phyloP scores from a whole-genome alignment of 2,113 vertebrate species.

The Rhagologus leucostigma region DNA sequence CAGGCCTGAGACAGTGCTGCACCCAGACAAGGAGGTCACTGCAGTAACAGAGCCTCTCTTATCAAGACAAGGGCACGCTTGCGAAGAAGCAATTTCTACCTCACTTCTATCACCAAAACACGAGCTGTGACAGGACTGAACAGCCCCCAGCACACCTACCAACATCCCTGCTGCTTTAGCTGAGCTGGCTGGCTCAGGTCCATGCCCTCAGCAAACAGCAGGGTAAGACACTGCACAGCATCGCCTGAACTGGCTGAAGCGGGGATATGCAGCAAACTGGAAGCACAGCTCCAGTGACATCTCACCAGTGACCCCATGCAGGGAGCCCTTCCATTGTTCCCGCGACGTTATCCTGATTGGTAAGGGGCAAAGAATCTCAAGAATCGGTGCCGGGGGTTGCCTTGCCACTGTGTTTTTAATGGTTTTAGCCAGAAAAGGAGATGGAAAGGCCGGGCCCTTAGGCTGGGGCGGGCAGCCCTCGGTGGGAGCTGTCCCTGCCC shows the following conservation, averaged over 20 bases:
- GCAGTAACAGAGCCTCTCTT: background rate
- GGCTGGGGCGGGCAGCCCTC: background rate
- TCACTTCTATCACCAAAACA: background rate
- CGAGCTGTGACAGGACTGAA: background rate
- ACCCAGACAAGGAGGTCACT: too few relatives aligned
- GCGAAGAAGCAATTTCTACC: background rate
- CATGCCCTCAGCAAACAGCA: background rate
- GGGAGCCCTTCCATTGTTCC: background rate
- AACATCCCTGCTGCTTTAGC: background rate
- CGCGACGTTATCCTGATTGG: background rate
- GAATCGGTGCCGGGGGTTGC: background rate
- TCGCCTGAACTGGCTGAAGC: background rate
- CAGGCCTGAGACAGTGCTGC: background rate
- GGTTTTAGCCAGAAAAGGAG: background rate
- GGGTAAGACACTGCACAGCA: background rate
- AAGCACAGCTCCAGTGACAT: background rate
- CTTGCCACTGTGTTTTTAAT: background rate
- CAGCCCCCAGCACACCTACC: background rate
- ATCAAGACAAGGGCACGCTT: background rate
- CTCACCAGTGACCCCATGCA: background rate
- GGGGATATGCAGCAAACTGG: background rate
- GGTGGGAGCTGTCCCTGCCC: background rate
- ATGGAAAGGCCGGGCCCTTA: background rate
- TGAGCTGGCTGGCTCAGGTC: background rate
- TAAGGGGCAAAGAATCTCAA: background rate